Evolutionary conservation across 2,797 vertebrate species (phyloP), one percentile per base, ranked within the genome.

Genomic region (Trachops cirrhosus): DNA sequence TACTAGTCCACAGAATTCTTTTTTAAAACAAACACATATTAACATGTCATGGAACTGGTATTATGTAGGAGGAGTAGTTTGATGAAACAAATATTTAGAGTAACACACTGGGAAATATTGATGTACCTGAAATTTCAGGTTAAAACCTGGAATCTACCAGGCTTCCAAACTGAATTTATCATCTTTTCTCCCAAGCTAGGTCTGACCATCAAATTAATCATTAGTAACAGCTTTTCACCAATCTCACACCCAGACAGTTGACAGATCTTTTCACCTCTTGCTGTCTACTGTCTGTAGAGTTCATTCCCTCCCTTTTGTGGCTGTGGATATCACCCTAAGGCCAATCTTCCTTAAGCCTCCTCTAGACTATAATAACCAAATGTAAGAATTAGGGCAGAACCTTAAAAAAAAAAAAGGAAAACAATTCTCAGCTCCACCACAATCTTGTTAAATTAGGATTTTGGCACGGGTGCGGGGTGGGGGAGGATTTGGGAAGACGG

Each of bases 41-140:
- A 93, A 82, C 54, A 79, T 37, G n/a, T 85, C 8, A 39, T 46
- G 3, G 11, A 64, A 52, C 32, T 84, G 80, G 29, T 37, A 62
- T 73, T 82, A 52, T 44, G 14, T 67, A 88, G n/a, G 50, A n/a
- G 6, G n/a, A 80, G 34, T 80, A 44, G 39, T 86, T 44, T 88
- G 67, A 96, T 64, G 1, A 34, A 77, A 94, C 48, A 93, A 93
- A 52, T 87, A 82, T 32, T 92, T 50, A 64, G 6, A 26, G 68
- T 39, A 84, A 62, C 11, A 80, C 52, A 70, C 19, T 34, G n/a
- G 41, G 18, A 6, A 92, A 82, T 89, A 86, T 0, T 41, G 16
- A 67, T 16, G 24, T n/a, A 83, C 22, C 93, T 95, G 9, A 91
- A 95, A 88, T 94, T 75, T 88, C 78, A 87, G 18, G 50, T 90